A percentile compares a stretch with the other conserved stretches of the same genome.
Conservation (phyloP, 2,888 invertebrate species). For the Drosophila conformis region DNA sequence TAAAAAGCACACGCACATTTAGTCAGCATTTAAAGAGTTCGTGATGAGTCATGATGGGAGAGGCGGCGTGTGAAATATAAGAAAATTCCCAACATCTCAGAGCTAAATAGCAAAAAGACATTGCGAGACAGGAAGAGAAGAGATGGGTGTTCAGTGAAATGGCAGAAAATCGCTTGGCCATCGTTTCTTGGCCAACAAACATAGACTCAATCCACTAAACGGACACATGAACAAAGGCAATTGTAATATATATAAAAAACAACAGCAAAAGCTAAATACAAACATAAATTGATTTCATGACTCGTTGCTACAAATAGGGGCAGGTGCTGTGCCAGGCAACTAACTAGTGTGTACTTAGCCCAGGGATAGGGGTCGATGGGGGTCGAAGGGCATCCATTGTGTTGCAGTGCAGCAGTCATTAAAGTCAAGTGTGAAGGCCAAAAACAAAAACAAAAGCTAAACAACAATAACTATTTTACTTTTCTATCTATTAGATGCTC, state of each 20-base stretch:
- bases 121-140: conserved; percentile 29
- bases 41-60: conserved; percentile 55
- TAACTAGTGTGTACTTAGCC: conserved; percentile 7
- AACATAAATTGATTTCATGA: conserved; percentile 76
- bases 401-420: conserved; percentile 49
- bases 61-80: conserved; percentile 19
- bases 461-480: conserved; percentile 13
- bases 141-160: conserved; percentile 44
- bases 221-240: conserved; percentile 37
- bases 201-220: conserved; percentile 11
- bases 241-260: conserved; percentile 15
- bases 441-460: conserved; percentile 23
- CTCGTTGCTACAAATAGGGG: conserved; percentile 44
- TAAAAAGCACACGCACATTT: conserved; percentile 4
- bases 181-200: conserved; percentile 37
- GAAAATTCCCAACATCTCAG: conserved; percentile 22
- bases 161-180: conserved; percentile 50
- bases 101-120: conserved; percentile 37
- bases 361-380: conserved; percentile 1
- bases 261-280: conserved; percentile 55
- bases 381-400: conserved; percentile 1
- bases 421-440: conserved; percentile 39
- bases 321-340: conserved; percentile 16
- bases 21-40: conserved; percentile 19
- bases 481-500: neutral